Evolutionary conservation across 2,888 invertebrate genomes (phyloP).

Genomic region (Oscheius sp.): DNA sequence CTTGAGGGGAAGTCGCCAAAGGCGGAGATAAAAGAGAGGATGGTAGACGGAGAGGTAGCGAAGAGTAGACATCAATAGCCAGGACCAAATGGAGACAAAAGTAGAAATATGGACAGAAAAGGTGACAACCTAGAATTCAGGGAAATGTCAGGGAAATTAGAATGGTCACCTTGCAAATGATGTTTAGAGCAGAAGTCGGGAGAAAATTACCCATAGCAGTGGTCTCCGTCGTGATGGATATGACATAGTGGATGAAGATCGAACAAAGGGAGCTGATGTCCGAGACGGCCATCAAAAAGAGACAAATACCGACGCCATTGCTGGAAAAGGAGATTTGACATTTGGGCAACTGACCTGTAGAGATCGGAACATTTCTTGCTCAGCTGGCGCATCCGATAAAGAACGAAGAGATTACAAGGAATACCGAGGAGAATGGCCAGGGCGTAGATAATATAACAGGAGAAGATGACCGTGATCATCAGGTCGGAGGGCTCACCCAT

Average conservation of each 20-base stretch:
- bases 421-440: constrained; percentile 55
- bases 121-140: constrained; percentile 40
- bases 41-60: constrained; percentile 58
- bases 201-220: constrained; percentile 35
- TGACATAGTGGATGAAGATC: constrained; percentile 51
- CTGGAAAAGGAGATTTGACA: constrained; percentile 37
- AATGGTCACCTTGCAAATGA: constrained; percentile 43
- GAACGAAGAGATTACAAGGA: constrained; percentile 59
- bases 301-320: constrained; percentile 56
- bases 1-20: constrained; percentile 54
- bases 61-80: constrained; percentile 56
- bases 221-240: constrained; percentile 34
- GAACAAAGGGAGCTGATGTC: constrained; percentile 49
- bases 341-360: constrained; percentile 43
- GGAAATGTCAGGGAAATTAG: neutral
- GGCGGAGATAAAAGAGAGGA: constrained; percentile 56
- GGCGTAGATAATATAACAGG: constrained; percentile 48
- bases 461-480: constrained; percentile 27
- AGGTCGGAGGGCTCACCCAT: constrained; percentile 34
- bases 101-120: constrained; percentile 54
- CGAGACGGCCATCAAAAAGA: constrained; percentile 56
- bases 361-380: constrained; percentile 48
- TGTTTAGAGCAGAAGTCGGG: constrained; percentile 24
- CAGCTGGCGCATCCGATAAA: constrained; percentile 51
- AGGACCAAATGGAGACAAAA: constrained; percentile 53